Evolutionary conservation across 1,140 invertebrate species (phyloP).

Genomic region (Halesus radiatus): DNA sequence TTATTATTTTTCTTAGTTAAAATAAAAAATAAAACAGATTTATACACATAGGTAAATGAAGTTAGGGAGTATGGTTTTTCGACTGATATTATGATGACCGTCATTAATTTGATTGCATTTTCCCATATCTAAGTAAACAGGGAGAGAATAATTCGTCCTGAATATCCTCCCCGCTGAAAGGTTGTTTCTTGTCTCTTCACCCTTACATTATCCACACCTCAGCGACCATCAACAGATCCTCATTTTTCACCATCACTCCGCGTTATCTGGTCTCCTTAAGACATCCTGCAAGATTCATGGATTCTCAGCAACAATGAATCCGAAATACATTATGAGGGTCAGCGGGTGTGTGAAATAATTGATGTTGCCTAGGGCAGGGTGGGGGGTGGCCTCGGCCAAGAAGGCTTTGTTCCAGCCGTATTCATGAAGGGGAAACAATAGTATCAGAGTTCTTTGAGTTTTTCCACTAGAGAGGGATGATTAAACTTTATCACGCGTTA

Average conservation of each 20-base stretch:
- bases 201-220: neutral
- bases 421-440: conserved; percentile 39
- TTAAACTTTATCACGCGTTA: conserved; percentile 1
- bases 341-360: conserved; percentile 19
- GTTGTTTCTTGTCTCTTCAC: too few species aligned
- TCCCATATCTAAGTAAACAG: neutral
- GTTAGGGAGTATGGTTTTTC: too few species aligned
- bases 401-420: conserved; percentile 6
- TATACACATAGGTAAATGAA: too few species aligned
- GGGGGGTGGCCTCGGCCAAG: neutral
- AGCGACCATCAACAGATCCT: neutral
- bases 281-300: conserved; percentile 25
- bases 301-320: conserved; percentile 35
- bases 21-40: too few species aligned
- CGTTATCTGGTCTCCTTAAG: conserved; percentile 14
- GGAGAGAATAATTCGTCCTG: neutral
- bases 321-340: conserved; percentile 4
- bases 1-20: too few species aligned
- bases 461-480: neutral
- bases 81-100: too few species aligned
- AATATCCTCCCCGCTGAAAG: neutral
- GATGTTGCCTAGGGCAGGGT: neutral
- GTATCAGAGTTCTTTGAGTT: neutral
- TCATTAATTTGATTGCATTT: too few species aligned
- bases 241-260: conserved; percentile 31